These are phyloP conservation scores for Spinibarbus caldwelli DNA, from an alignment of 2,797 vertebrate species.

Conservation along the genomic window DNA sequence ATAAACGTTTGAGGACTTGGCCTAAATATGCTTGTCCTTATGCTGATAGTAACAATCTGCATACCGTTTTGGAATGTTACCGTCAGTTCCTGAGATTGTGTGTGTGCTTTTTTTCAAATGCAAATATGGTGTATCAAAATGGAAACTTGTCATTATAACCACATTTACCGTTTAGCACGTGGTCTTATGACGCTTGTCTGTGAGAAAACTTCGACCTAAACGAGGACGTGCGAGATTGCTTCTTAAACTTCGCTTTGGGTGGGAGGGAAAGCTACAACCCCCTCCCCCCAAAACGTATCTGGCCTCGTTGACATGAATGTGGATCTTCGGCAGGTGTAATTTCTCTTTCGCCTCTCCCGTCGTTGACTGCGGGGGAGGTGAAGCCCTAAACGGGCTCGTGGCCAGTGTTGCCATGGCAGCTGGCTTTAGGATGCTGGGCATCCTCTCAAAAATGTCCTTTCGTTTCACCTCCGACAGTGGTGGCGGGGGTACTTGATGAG, in stretches of 20 bases:
- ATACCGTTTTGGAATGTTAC: neutral
- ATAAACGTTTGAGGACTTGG: neutral
- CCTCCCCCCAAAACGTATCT: neutral
- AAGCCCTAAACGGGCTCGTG: neutral
- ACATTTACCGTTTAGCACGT: neutral
- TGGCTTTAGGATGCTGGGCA: constrained; percentile 6
- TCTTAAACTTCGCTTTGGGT: neutral
- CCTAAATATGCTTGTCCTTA: constrained; percentile 22
- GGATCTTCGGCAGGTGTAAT: neutral
- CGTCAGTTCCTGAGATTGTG: neutral
- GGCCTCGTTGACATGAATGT: neutral
- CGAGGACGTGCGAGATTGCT: neutral
- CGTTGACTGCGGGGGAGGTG: neutral
- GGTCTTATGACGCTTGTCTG: neutral
- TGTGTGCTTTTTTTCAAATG: neutral
- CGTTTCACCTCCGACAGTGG: constrained; percentile 16
- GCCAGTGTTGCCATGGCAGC: constrained; percentile 39
- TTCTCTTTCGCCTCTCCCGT: neutral
- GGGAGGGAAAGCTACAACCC: neutral
- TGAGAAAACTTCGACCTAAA: neutral
- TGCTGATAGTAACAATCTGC: neutral
- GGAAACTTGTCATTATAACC: neutral
- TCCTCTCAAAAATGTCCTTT: constrained; percentile 12
- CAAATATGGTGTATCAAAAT: neutral
- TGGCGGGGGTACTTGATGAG: neutral